Evolutionary conservation across 2,888 invertebrate genomes (phyloP).

Genomic region (Orthonevra nobilis): DNA sequence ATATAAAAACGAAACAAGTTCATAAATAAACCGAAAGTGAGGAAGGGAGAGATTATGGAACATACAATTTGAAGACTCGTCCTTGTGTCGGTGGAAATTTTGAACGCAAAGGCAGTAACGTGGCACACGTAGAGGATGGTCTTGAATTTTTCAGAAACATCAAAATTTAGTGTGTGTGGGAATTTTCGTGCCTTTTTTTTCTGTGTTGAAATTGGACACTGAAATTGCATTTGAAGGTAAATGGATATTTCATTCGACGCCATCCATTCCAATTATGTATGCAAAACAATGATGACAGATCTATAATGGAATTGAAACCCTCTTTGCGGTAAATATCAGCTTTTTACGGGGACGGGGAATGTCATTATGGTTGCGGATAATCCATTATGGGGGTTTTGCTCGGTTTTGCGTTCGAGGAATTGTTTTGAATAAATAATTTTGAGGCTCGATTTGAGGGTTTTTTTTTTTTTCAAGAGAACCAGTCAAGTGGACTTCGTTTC

Average conservation of each 20-base stretch:
- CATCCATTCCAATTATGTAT: conserved; percentile 48
- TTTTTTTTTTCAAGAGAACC: too few species aligned
- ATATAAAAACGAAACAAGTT: background rate
- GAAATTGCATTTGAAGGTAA: background rate
- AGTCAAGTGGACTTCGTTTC: too few species aligned
- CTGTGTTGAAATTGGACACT: background rate
- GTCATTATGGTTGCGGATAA: background rate
- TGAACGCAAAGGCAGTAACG: too few species aligned
- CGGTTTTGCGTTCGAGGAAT: too few species aligned
- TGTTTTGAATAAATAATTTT: too few species aligned
- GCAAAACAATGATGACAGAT: conserved; percentile 20
- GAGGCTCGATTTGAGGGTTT: too few species aligned
- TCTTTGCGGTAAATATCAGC: background rate
- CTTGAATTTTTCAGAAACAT: background rate
- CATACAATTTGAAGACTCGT: background rate
- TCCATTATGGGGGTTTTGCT: too few species aligned
- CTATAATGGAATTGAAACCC: background rate
- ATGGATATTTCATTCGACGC: background rate
- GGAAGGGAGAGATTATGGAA: background rate
- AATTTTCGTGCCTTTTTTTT: too few species aligned
- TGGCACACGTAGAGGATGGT: background rate
- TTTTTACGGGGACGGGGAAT: too few species aligned
- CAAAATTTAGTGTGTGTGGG: background rate
- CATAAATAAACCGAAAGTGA: conserved; percentile 8
- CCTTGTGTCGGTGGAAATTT: too few species aligned